phyloP scores from a whole-genome alignment of 2,888 invertebrate species.

The Neuroscelio doddi region DNA sequence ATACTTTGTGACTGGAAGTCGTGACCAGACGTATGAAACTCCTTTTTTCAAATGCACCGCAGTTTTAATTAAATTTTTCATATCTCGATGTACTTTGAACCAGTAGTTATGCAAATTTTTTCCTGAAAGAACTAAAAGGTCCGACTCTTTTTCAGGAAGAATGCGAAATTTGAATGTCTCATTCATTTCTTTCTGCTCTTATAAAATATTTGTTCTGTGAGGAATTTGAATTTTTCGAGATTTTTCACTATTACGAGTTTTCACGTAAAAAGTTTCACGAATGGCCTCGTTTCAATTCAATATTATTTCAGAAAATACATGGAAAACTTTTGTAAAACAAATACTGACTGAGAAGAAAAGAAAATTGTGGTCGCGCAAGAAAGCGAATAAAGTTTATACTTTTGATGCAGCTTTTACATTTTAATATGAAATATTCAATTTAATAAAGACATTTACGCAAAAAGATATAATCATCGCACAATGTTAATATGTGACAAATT shows the following conservation, averaged over 20 bases:
- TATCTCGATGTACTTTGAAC: constrained; percentile 38
- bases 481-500: no score
- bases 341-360: constrained; percentile 24
- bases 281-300: constrained; percentile 33
- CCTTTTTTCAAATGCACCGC: constrained; percentile 27
- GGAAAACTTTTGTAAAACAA: constrained; percentile 35
- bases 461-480: no score
- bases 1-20: constrained; percentile 34
- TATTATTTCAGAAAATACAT: constrained; percentile 41
- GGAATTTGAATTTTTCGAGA: constrained; percentile 40
- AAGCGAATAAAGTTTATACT: background rate
- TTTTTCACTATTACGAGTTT: constrained; percentile 28
- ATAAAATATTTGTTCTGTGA: constrained; percentile 33
- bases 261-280: constrained; percentile 31
- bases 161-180: constrained; percentile 40
- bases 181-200: constrained; percentile 31
- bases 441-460: no score
- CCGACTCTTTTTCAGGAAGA: constrained; percentile 31
- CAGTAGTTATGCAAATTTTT: constrained; percentile 38
- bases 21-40: constrained; percentile 14
- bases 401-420: no score
- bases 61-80: constrained; percentile 44
- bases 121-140: constrained; percentile 24
- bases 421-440: no score
- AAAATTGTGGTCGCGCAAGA: constrained; percentile 1